Evolutionary conservation across 1,140 invertebrate species (phyloP).

Genomic region (Mya arenaria): DNA sequence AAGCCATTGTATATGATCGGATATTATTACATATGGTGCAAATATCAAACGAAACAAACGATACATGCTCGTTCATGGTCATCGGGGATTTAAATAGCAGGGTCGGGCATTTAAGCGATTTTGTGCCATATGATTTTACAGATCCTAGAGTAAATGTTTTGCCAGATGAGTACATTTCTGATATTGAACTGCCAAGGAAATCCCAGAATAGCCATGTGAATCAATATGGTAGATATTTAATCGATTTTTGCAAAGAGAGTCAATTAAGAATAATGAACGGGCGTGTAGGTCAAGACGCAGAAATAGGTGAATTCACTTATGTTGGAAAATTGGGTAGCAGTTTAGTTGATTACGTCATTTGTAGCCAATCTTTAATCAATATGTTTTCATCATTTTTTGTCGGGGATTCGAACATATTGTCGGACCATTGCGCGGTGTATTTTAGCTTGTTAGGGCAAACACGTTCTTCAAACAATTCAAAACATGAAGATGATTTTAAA

Average conservation of each 20-base stretch:
- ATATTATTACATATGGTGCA: not conserved
- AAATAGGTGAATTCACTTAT: conserved; percentile 15
- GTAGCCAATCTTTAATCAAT: not conserved
- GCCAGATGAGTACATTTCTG: not conserved
- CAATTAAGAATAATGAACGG: not conserved
- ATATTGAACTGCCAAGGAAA: not conserved
- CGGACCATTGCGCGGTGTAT: too few relatives aligned
- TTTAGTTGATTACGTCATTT: not conserved
- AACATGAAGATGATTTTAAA: not conserved
- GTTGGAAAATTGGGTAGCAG: not conserved
- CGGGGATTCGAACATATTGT: not conserved
- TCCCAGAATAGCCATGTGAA: not conserved
- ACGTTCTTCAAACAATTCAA: too few relatives aligned
- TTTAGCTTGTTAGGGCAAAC: too few relatives aligned
- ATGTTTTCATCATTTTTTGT: not conserved
- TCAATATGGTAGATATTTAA: not conserved
- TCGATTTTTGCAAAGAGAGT: not conserved
- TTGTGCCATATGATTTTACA: not conserved
- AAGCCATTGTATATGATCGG: conserved; percentile 1
- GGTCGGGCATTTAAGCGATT: not conserved
- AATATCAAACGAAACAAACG: not conserved
- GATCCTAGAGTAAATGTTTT: not conserved
- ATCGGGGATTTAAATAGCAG: not conserved
- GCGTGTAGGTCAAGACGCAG: not conserved
- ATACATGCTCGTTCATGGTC: not conserved